Evolutionary conservation across 2,888 invertebrate genomes (phyloP).

Genomic region (Auanema freiburgensis): DNA sequence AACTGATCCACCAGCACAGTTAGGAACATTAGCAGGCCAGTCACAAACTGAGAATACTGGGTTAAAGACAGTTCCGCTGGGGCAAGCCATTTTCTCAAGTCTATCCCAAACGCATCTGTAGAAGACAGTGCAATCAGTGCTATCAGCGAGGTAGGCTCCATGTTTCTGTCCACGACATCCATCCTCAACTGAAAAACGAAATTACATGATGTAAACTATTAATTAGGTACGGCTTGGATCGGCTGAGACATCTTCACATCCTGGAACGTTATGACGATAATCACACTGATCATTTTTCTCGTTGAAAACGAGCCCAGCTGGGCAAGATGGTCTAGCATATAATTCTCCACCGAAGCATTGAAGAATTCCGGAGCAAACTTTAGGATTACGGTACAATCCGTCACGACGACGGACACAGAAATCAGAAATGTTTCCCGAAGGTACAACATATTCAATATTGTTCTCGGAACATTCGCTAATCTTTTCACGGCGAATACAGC

Average conservation of each 20-base stretch:
- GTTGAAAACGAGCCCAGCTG: constrained; percentile 51
- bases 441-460: constrained; percentile 1
- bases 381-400: constrained; percentile 52
- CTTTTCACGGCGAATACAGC: not conserved
- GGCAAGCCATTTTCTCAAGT: constrained; percentile 46
- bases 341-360: constrained; percentile 25
- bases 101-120: constrained; percentile 58
- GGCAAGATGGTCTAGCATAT: constrained; percentile 53
- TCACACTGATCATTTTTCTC: constrained; percentile 49
- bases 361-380: constrained; percentile 43
- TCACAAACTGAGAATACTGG: constrained; percentile 56
- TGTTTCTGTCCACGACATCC: constrained; percentile 31
- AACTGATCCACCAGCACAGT: constrained; percentile 20
- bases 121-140: constrained; percentile 44
- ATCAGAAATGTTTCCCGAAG: constrained; percentile 3
- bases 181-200: not conserved
- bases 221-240: constrained; percentile 12
- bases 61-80: constrained; percentile 53
- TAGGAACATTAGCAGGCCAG: constrained; percentile 44
- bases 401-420: constrained; percentile 44
- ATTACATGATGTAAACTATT: not conserved
- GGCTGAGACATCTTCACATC: constrained; percentile 22
- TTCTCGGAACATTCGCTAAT: not conserved
- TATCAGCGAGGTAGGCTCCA: constrained; percentile 46
- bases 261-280: constrained; percentile 48